Conservation (phyloP, 2,797 vertebrate species). For the Acipenser ruthenus region DNA sequence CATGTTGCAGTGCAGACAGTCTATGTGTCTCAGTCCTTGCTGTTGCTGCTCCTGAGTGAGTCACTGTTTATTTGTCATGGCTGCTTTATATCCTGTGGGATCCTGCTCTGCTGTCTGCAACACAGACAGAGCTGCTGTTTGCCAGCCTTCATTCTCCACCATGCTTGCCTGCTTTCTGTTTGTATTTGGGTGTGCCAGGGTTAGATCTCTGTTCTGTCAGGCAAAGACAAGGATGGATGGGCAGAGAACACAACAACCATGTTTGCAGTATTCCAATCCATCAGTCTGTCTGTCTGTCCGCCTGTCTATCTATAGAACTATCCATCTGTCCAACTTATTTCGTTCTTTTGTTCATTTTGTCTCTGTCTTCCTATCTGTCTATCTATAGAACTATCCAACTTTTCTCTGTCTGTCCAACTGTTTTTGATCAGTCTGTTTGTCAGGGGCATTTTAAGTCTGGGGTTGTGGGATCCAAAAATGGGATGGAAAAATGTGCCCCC, state of each 20-base stretch:
- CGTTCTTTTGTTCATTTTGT: background rate
- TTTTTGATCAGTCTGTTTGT: no score
- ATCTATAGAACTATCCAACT: background rate
- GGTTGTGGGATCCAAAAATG: no score
- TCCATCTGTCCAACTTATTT: background rate
- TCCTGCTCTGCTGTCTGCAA: background rate
- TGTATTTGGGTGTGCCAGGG: background rate
- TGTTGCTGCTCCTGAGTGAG: background rate
- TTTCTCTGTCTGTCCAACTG: background rate
- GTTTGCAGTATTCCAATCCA: background rate
- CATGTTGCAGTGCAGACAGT: background rate
- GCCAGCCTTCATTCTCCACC: background rate
- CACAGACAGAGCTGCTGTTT: constrained; percentile 11
- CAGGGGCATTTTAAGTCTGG: no score
- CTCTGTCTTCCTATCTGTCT: background rate
- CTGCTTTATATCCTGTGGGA: background rate
- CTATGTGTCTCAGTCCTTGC: background rate
- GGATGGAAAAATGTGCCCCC: no score
- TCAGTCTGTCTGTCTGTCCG: background rate
- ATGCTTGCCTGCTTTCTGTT: background rate
- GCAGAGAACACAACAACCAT: no score
- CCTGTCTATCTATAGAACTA: background rate
- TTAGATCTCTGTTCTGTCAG: no score
- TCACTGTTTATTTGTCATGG: constrained; percentile 15
- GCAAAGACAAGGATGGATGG: no score